Conservation (phyloP, 35 echinoderm and acorn worm species). For the Holothuria glaberrima region DNA sequence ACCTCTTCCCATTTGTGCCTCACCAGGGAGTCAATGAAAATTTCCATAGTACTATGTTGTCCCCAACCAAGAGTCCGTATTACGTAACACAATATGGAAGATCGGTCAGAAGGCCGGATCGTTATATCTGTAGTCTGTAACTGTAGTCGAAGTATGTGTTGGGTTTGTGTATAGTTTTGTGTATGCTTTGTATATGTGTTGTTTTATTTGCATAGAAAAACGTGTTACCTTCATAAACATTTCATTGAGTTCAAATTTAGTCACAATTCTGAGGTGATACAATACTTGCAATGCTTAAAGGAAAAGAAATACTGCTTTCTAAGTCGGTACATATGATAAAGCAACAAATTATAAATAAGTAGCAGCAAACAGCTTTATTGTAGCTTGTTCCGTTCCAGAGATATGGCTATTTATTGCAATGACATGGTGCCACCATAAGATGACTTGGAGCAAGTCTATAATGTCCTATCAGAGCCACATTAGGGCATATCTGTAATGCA, state of each 20-base stretch:
- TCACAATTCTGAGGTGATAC: background rate
- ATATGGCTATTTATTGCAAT: too few relatives aligned
- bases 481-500: too few relatives aligned
- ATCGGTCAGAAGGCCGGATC: background rate
- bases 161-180: background rate
- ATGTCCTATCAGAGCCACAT: too few relatives aligned
- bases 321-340: too few relatives aligned
- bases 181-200: background rate
- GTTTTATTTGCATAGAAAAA: background rate
- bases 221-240: background rate
- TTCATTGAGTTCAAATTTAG: background rate
- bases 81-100: background rate
- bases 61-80: background rate
- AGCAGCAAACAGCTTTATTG: too few relatives aligned
- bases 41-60: background rate
- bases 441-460: too few relatives aligned
- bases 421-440: too few relatives aligned
- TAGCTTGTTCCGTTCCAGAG: too few relatives aligned
- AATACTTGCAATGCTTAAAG: background rate
- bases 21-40: slow-evolving; percentile 1
- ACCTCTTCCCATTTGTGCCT: background rate
- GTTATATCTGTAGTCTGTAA: background rate
- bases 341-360: too few relatives aligned
- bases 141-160: background rate
- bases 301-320: too few relatives aligned